Evolutionary conservation across 1,140 invertebrate species (phyloP).

Genomic region (Streblospio benedicti): DNA sequence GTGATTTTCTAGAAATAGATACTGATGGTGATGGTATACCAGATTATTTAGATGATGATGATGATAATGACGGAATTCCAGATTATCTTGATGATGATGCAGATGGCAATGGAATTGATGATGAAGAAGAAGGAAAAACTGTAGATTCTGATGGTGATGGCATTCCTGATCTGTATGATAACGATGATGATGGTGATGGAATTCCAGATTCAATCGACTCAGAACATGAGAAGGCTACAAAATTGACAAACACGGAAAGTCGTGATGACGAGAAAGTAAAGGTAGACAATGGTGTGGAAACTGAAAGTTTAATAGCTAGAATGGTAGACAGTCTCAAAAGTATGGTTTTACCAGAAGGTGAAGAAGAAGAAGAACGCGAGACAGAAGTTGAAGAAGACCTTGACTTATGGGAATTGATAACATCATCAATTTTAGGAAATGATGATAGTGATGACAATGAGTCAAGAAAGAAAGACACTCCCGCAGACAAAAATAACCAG

Average conservation of each 20-base stretch:
- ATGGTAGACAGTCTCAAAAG: conserved; percentile 12
- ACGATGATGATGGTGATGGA: conserved; percentile 33
- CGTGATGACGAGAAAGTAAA: conserved; percentile 21
- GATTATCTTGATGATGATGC: conserved; percentile 25
- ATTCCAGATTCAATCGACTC: conserved; percentile 27
- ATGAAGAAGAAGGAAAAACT: conserved; percentile 19
- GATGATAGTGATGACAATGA: too few relatives aligned
- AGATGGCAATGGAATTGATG: conserved; percentile 18
- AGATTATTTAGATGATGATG: conserved; percentile 22
- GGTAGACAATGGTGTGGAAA: not conserved
- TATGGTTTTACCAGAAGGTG: not conserved
- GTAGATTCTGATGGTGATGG: conserved; percentile 21
- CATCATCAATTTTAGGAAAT: conserved; percentile 11
- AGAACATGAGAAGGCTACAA: conserved; percentile 21
- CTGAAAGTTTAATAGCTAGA: conserved; percentile 10
- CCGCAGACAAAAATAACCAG: too few relatives aligned
- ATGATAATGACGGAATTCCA: conserved; percentile 37
- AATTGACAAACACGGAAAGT: conserved; percentile 14
- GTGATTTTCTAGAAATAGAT: conserved; percentile 25
- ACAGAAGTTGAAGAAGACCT: conserved; percentile 13
- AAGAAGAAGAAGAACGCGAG: conserved; percentile 11
- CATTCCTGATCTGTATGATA: conserved; percentile 15
- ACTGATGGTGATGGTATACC: conserved; percentile 25
- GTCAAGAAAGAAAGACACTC: too few relatives aligned
- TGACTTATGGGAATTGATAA: conserved; percentile 18